Percentiles rank a stretch among this genome's conserved stretches.
Evolutionary conservation across 1,140 invertebrate species (phyloP).

Genomic region (Elymnias hypermnestra): DNA sequence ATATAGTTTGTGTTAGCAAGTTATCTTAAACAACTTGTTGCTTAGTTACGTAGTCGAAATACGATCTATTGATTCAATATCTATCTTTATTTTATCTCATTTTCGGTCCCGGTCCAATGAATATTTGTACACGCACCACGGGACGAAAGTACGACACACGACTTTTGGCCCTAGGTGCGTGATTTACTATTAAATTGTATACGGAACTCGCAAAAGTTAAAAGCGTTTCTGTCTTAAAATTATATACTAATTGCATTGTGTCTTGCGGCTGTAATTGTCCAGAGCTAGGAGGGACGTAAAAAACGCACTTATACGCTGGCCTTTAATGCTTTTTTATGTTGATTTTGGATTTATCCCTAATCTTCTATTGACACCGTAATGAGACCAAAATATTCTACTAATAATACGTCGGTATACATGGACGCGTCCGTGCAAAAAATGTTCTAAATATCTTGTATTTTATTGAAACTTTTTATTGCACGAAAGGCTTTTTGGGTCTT

Average conservation of each 20-base stretch:
- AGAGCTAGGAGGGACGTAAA: conserved; percentile 46
- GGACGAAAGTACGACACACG: too few species aligned
- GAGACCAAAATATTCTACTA: conserved; percentile 67
- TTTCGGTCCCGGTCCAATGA: too few species aligned
- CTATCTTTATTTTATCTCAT: too few species aligned
- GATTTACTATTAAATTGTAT: background rate
- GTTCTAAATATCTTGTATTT: too few species aligned
- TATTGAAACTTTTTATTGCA: too few species aligned
- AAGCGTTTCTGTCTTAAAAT: conserved; percentile 4
- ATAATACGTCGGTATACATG: conserved; percentile 25
- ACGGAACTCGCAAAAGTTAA: conserved; percentile 9
- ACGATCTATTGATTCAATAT: too few species aligned
- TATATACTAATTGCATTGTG: conserved; percentile 47
- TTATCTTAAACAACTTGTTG: too few species aligned
- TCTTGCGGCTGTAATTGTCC: conserved; percentile 63
- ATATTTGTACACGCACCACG: too few species aligned
- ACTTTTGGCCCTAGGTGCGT: too few species aligned
- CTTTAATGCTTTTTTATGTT: conserved; percentile 43
- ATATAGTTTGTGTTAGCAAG: too few species aligned
- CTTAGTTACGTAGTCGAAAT: too few species aligned
- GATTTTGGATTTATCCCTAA: conserved; percentile 60
- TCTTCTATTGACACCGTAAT: conserved; percentile 73
- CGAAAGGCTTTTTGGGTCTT: too few species aligned
- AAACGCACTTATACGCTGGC: conserved; percentile 49
- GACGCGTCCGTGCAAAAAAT: conserved; percentile 22